phyloP scores from a whole-genome alignment of 2,113 vertebrate species.

The Enhydra lutris region DNA sequence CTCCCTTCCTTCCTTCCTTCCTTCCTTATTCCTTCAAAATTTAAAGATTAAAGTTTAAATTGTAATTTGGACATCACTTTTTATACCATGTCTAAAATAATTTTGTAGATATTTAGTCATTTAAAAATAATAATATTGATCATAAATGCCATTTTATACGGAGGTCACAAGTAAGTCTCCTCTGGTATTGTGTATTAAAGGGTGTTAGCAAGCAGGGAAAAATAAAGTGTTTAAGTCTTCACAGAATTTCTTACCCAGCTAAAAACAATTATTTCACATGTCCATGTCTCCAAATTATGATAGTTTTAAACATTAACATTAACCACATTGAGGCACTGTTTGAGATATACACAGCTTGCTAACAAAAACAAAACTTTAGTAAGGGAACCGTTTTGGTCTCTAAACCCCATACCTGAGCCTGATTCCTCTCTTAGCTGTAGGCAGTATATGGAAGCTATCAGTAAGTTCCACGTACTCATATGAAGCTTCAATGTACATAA shows the following conservation, averaged over 20 bases:
- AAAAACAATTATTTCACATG: background rate
- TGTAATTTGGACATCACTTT: background rate
- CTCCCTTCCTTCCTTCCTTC: too few species aligned
- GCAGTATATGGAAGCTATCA: background rate
- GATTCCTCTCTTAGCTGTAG: background rate
- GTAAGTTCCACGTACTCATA: background rate
- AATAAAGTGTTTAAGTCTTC: background rate
- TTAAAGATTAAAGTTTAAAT: background rate
- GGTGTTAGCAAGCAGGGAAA: background rate
- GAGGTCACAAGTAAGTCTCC: background rate
- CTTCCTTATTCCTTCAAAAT: background rate
- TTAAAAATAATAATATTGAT: background rate
- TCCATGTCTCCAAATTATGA: background rate
- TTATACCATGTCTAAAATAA: background rate
- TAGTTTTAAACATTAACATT: conserved; percentile 14
- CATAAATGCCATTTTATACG: background rate
- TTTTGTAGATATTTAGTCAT: background rate
- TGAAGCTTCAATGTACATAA: background rate
- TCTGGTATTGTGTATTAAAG: background rate
- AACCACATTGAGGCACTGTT: background rate
- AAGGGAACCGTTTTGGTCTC: background rate
- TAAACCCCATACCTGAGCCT: background rate
- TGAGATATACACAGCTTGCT: background rate
- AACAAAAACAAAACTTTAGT: background rate
- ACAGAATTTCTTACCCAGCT: background rate